Percentiles rank a stretch among this genome's conserved stretches.
Evolutionary conservation across 2,888 invertebrate species (phyloP).

Genomic region (Notocelia uddmanniana): DNA sequence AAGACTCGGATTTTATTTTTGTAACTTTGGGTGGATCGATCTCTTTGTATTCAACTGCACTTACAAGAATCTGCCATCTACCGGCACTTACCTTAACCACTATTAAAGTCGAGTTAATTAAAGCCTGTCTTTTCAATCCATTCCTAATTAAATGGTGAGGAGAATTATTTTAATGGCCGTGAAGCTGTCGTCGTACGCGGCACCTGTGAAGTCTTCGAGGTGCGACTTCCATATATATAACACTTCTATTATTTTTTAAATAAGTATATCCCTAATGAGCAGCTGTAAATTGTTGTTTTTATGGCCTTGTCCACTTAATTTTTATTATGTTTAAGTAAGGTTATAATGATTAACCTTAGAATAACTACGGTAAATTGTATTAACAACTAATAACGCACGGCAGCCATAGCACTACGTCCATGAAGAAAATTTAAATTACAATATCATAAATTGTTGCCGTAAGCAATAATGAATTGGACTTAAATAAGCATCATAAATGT

Average conservation of each 20-base stretch:
- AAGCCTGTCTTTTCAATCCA: conserved; percentile 32
- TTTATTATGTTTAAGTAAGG: neutral
- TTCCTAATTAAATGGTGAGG: conserved; percentile 65
- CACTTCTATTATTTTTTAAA: neutral
- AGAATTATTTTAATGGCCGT: conserved; percentile 63
- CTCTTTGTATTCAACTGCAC: too few relatives aligned
- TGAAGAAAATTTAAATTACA: neutral
- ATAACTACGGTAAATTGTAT: neutral
- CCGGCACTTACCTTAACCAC: neutral
- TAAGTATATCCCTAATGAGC: conserved; percentile 1
- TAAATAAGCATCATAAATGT: conserved; percentile 27
- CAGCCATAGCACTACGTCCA: too few relatives aligned
- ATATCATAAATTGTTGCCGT: conserved; percentile 1
- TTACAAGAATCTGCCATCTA: neutral
- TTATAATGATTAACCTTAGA: neutral
- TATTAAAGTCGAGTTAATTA: conserved; percentile 25
- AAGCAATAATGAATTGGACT: conserved; percentile 21
- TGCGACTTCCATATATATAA: conserved; percentile 1
- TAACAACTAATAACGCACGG: neutral
- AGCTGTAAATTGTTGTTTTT: neutral
- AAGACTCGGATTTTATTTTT: too few relatives aligned
- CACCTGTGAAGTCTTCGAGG: conserved; percentile 57
- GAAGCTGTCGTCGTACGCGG: conserved; percentile 57
- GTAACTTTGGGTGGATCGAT: too few relatives aligned
- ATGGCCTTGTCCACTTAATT: neutral